Evolutionary conservation across 2,113 vertebrate genomes (phyloP), one percentile per base, ranked within the genome.

Genomic region (Antechinus stuartii): DNA sequence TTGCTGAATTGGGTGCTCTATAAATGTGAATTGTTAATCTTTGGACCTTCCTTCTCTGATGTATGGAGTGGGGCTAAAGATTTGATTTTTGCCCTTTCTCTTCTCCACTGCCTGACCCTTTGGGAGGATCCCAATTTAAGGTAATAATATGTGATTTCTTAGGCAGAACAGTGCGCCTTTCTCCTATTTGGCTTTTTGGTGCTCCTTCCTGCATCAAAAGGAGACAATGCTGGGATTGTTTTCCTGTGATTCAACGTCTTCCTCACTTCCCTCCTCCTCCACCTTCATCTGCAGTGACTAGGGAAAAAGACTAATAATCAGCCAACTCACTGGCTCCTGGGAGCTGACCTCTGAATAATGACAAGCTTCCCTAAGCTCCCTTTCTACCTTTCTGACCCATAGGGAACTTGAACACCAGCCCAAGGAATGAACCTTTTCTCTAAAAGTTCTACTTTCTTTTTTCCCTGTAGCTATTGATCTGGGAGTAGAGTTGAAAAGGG

Each of bases 241-340:
- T 47, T 94, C 2, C n/a, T 35, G 90, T 54, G 7, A 22, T 76
- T 84, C 91, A 27, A 0, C 19, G 2, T 30, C 76, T 55, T 94
- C 54, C 23, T 35, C n/a, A 10, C 7, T 8, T 49, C 54, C 47
- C 6, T 56, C 91, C 49, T 16, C n/a, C 47, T 30, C 0, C 9
- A 26, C 42, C 50, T 7, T 55, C 50, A 68, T 54, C 89, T 0
- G 0, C 25, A 23, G 7, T 42, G 89, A 61, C 47, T 0, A 0
- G 0, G 53, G 57, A 90, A 5, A 1, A n/a, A 55, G 94, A 0
- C 54, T 91, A 50, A 55, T 92, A 96, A 0, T 0, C 10, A 30
- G n/a, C 90, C 90, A 94, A 19, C 57, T 92, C 42, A 26, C 96
- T 24, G 92, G 22, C 84, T 96, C 10, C 90, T 94, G 89, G 56